These are phyloP conservation scores for Pangasius djambal DNA, from an alignment of 2,797 vertebrate genomes.

Conservation along the genomic window DNA sequence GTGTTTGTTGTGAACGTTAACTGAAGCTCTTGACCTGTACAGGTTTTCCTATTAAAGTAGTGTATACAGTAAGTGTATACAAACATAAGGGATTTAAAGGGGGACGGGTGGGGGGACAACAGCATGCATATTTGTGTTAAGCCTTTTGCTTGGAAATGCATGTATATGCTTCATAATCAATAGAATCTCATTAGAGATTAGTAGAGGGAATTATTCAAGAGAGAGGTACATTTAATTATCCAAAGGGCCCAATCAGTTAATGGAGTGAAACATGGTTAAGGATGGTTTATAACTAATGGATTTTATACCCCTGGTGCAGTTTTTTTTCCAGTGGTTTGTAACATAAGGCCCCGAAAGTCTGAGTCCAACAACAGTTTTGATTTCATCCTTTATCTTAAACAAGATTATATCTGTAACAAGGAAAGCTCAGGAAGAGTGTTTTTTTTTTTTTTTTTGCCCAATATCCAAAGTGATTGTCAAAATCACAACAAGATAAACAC, in stretches of 20 bases:
- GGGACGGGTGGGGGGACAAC: not conserved
- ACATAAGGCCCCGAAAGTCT: not conserved
- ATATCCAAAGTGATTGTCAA: not conserved
- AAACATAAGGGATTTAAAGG: not conserved
- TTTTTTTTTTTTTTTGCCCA: not conserved
- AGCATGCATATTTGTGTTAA: too few species aligned
- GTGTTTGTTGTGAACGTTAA: not conserved
- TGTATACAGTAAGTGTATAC: too few species aligned
- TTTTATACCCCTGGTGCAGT: not conserved
- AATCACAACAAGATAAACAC: not conserved
- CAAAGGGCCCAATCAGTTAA: conserved; percentile 37
- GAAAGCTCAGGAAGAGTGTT: not conserved
- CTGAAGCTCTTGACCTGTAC: not conserved
- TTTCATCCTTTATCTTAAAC: not conserved
- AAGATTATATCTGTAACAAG: not conserved
- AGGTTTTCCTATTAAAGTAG: not conserved
- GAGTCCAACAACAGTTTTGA: not conserved
- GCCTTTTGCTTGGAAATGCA: not conserved
- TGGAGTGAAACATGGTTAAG: conserved; percentile 16
- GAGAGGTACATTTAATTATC: conserved; percentile 16
- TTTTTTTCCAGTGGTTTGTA: not conserved
- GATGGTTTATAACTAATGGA: conserved; percentile 19
- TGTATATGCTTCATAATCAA: conserved; percentile 18
- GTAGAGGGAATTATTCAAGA: not conserved
- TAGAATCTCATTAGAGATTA: conserved; percentile 23